phyloP scores from a whole-genome alignment of 1,140 invertebrate genomes.

The Pentalonia nigronervosa region DNA sequence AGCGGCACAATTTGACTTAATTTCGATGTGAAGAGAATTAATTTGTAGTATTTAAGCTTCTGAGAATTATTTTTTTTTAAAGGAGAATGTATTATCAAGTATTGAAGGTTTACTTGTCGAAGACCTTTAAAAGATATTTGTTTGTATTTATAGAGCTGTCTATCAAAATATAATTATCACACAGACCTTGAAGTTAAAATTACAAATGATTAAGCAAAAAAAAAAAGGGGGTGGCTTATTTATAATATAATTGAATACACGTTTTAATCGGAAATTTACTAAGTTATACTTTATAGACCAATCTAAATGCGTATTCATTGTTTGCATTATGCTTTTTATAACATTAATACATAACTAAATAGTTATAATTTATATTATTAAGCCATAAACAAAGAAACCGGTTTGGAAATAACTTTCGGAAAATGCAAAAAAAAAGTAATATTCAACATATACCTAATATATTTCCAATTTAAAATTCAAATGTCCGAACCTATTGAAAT shows the following conservation, averaged over 20 bases:
- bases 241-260: not conserved
- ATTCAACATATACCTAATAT: not conserved
- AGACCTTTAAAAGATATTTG: not conserved
- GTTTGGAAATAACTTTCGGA: conserved; percentile 23
- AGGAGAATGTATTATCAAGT: not conserved
- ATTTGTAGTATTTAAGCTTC: not conserved
- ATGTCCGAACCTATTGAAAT: not conserved
- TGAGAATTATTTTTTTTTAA: not conserved
- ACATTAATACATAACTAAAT: not conserved
- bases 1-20: not conserved
- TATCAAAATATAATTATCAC: not conserved
- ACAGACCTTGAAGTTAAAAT: not conserved
- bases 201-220: not conserved
- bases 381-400: not conserved
- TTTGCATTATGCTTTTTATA: not conserved
- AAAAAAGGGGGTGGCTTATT: not conserved
- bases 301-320: not conserved
- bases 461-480: conserved; percentile 8
- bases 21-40: not conserved
- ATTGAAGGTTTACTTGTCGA: not conserved
- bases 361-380: not conserved
- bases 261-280: not conserved
- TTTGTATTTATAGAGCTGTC: not conserved
- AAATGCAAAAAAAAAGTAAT: not conserved
- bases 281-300: not conserved